phyloP scores from a whole-genome alignment of 2,888 invertebrate species.

The Drosophila melanocephala region DNA sequence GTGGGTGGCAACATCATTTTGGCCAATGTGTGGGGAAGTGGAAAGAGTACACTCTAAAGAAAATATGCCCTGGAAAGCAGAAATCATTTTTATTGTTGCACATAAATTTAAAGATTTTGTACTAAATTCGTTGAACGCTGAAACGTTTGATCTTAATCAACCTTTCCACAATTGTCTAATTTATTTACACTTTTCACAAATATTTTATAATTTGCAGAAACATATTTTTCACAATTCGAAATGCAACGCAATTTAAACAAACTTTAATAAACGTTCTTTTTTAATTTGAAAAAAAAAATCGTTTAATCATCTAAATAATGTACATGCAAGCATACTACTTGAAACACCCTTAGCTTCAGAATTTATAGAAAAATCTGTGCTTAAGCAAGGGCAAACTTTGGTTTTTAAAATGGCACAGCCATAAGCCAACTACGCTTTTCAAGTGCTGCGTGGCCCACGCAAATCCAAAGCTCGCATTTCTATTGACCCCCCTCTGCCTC shows the following conservation, averaged over 20 bases:
- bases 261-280: neutral
- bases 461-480: constrained; percentile 7
- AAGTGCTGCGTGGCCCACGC: constrained; percentile 38
- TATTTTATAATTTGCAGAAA: neutral
- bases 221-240: neutral
- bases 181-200: neutral
- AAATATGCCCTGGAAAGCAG: neutral
- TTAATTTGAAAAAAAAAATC: neutral
- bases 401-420: neutral
- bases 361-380: neutral
- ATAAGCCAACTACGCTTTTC: neutral
- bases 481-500: neutral
- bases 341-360: neutral
- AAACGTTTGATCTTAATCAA: neutral
- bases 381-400: neutral
- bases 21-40: constrained; percentile 13
- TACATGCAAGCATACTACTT: neutral
- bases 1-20: constrained; percentile 30
- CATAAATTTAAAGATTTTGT: neutral
- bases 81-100: neutral
- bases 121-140: neutral
- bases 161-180: neutral
- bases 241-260: neutral
- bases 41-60: neutral
- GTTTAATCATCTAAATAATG: neutral